Conservation (phyloP, 2,888 invertebrate genomes). For the Cantharis lateralis region DNA sequence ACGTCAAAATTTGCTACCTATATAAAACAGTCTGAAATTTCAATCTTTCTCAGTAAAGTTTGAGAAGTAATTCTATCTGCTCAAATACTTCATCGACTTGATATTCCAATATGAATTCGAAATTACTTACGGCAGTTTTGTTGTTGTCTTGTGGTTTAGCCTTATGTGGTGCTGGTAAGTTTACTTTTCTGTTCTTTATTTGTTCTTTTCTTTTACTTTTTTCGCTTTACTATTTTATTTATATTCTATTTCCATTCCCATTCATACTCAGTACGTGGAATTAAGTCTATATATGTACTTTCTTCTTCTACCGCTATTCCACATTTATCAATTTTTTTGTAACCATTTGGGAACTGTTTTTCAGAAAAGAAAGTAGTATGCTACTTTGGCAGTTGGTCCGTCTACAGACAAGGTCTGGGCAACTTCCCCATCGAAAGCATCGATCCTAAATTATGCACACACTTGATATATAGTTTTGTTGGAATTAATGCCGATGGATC, state of each 20-base stretch:
- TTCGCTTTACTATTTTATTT: background rate
- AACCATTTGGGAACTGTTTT: background rate
- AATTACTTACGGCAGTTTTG: background rate
- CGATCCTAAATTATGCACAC: constrained; percentile 72
- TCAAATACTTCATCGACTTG: background rate
- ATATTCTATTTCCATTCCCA: no score
- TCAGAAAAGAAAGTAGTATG: constrained; percentile 63
- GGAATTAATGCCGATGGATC: constrained; percentile 62
- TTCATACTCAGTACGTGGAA: no score
- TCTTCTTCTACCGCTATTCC: no score
- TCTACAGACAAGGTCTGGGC: constrained; percentile 67
- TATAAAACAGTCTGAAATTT: background rate
- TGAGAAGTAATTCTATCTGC: background rate
- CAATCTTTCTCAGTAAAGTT: background rate
- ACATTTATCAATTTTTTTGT: no score
- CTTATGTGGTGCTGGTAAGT: background rate
- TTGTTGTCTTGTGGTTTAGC: background rate
- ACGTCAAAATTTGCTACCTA: background rate
- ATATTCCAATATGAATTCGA: background rate
- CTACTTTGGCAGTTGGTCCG: constrained; percentile 79
- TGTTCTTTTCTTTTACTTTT: background rate
- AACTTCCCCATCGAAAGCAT: constrained; percentile 69
- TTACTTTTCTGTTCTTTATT: background rate
- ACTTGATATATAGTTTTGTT: constrained; percentile 74
- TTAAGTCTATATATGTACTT: no score